Evolutionary conservation across 1,140 invertebrate genomes (phyloP).

Genomic region (Megalonaias nervosa): DNA sequence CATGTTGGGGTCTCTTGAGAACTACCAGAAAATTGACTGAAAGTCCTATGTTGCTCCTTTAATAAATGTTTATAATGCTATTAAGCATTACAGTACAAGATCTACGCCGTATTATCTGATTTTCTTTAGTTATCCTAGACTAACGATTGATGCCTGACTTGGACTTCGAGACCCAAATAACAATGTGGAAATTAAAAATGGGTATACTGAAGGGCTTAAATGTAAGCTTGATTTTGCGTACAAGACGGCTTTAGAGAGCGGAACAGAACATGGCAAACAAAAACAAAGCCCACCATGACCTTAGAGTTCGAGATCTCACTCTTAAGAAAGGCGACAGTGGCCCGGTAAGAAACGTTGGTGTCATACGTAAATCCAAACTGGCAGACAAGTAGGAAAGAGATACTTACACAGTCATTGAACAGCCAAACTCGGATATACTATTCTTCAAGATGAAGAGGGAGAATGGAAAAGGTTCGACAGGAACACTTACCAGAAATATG

Average conservation of each 20-base stretch:
- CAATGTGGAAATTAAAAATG: too few species aligned
- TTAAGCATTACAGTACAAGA: neutral
- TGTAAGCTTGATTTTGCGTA: too few species aligned
- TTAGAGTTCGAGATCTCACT: conserved; percentile 11
- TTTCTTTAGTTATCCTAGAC: too few species aligned
- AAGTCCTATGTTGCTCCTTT: neutral
- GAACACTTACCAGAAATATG: conserved; percentile 1
- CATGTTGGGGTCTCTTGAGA: neutral
- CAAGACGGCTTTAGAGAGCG: too few species aligned
- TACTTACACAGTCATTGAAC: conserved; percentile 4
- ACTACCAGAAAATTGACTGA: neutral
- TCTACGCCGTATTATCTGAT: too few species aligned
- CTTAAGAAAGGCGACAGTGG: conserved; percentile 29
- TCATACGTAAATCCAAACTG: conserved; percentile 12
- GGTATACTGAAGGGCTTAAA: too few species aligned
- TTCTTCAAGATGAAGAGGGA: conserved; percentile 13
- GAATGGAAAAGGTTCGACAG: neutral
- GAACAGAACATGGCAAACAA: conserved; percentile 5
- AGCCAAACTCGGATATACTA: conserved; percentile 11
- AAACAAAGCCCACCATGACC: conserved; percentile 26
- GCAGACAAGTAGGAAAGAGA: conserved; percentile 13
- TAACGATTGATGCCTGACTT: too few species aligned
- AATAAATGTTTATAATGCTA: neutral
- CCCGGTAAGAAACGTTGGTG: conserved; percentile 26
- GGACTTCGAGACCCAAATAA: too few species aligned